Base-by-base conservation (phyloP, 2,797 vertebrate genomes). In the Odontamblyopus rebecca region DNA sequence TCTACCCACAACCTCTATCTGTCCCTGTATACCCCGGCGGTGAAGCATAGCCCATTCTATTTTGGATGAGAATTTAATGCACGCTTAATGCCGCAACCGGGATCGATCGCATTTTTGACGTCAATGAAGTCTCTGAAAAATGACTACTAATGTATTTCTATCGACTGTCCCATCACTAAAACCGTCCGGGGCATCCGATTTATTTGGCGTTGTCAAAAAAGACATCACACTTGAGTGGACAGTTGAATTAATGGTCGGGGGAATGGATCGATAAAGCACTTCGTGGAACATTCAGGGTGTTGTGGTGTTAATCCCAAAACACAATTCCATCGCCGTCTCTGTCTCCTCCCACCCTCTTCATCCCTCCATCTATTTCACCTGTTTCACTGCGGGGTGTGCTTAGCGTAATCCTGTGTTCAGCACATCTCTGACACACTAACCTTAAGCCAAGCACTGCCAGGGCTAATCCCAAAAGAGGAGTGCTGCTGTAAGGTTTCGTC, bases 371-470 rank as follows among this genome's bases (percentile, higher is more conserved):
- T 63, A 13, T 23, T 81, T 76, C 80, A 87, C 81, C 79, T 88
- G 83, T 75, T 77, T 69, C 50, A 29, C 57, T 74, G 30, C 73
- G 76, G 72, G 66, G 9, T 65, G 59, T 38, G 69, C 7, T 15
- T 67, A 72, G 50, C 64, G 69, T 88, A 87, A 89, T 91, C 86
- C 84, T 32, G 57, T 79, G 83, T 78, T 81, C 76, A 82, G 86
- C 79, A 78, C 75, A 85, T 79, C 62, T 64, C 73, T 82, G 83
- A 82, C 88, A 89, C 75, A 80, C 70, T 87, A 83, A 86, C 84
- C 84, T 77, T 74, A 68, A 44, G 75, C 59, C 35, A 62, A 60
- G 50, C 50, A 38, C 13, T 61, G 68, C 27, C 1, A 51, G 53
- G 44, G 59, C 35, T 83, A 86, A 87, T 89, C 86, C 83, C 75